Percentiles rank a stretch among this genome's conserved stretches.
Evolutionary conservation across 2,797 vertebrate genomes (phyloP).

Genomic region (Gastrophryne carolinensis): DNA sequence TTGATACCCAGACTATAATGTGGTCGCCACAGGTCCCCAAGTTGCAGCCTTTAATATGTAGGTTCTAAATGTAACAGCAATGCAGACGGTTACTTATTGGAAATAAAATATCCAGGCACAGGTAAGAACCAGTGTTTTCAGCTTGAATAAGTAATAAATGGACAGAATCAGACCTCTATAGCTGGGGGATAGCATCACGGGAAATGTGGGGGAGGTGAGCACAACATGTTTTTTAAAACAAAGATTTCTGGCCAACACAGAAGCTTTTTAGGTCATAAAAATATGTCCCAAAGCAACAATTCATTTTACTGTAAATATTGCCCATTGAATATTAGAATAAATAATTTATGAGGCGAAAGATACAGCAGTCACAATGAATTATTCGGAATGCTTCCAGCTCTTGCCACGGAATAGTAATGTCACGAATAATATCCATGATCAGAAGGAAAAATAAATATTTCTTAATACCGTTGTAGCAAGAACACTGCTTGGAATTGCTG

Average conservation of each 20-base stretch:
- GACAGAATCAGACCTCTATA: neutral
- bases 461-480: neutral
- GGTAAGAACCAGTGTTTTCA: no score
- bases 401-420: conserved; percentile 6
- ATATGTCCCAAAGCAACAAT: neutral
- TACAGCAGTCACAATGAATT: conserved; percentile 2
- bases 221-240: neutral
- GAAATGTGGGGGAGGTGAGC: neutral
- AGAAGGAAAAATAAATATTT: neutral
- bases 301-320: conserved; percentile 12
- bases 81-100: no score
- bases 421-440: neutral
- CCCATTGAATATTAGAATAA: neutral
- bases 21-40: no score
- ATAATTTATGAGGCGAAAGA: conserved; percentile 6
- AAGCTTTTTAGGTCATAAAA: neutral
- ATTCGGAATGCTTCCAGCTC: neutral
- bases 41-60: no score
- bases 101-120: no score
- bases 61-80: no score
- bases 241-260: neutral
- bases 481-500: neutral
- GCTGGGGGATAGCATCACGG: neutral
- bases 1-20: no score
- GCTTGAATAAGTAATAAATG: neutral